Evolutionary conservation across 92 coral and sea anemone genomes (phyloP).

Genomic region (Porites evermanni): DNA sequence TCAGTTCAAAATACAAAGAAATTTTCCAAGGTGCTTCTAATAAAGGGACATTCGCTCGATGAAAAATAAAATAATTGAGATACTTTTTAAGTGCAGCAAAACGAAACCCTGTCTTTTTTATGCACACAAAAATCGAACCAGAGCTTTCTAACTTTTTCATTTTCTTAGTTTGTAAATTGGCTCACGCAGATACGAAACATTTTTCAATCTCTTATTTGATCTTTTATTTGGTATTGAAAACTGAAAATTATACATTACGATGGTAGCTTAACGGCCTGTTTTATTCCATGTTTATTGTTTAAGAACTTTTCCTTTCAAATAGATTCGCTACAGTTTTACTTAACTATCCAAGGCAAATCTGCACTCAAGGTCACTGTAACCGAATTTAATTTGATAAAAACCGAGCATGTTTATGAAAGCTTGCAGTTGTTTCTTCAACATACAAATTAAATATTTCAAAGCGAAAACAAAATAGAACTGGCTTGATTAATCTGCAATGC

Average conservation of each 20-base stretch:
- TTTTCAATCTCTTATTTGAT: too few relatives aligned
- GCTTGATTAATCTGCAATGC: not conserved
- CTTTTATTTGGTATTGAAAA: not conserved
- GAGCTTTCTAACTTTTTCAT: not conserved
- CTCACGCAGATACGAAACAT: not conserved
- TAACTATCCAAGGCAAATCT: constrained; percentile 1
- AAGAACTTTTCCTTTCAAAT: not conserved
- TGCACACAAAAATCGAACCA: not conserved
- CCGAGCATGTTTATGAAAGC: not conserved
- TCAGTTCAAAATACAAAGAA: constrained; percentile 21
- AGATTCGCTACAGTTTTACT: not conserved
- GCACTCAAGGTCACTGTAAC: constrained; percentile 11
- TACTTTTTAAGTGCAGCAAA: constrained; percentile 15
- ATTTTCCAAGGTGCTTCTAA: constrained; percentile 25
- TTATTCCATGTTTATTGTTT: not conserved
- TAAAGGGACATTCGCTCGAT: constrained; percentile 3
- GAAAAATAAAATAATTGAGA: constrained; percentile 18
- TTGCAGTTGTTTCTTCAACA: not conserved
- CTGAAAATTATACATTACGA: not conserved
- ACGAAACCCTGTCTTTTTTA: constrained; percentile 9
- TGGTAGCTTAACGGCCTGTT: not conserved
- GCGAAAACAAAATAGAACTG: not conserved
- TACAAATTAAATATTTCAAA: not conserved
- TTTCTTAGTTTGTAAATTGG: not conserved
- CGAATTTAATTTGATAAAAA: constrained; percentile 1